Conservation (phyloP, 2,888 invertebrate genomes). For the Tenthredo distinguenda region DNA sequence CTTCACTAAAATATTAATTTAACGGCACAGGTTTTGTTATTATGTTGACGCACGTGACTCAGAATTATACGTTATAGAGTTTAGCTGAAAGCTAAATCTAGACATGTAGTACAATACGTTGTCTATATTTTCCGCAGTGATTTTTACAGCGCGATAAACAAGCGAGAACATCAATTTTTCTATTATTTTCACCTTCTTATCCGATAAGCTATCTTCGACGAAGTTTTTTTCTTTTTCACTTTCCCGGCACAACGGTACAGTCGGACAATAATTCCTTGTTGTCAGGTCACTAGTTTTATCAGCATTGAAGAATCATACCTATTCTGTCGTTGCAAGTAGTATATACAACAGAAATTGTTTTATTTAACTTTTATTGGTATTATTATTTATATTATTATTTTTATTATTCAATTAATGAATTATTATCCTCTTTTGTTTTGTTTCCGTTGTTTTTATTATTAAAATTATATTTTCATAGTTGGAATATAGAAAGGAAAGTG, state of each 20-base stretch:
- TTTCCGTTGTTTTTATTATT: not conserved
- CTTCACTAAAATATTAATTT: constrained; percentile 29
- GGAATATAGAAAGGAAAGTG: not conserved
- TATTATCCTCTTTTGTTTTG: not conserved
- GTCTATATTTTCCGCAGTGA: not conserved
- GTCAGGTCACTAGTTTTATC: constrained; percentile 2
- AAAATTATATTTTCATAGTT: not conserved
- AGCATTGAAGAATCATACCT: not conserved
- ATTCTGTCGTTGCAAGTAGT: not conserved
- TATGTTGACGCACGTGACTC: constrained; percentile 3
- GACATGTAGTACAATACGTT: not conserved
- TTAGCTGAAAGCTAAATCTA: not conserved
- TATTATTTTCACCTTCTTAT: not conserved
- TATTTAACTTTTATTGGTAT: not conserved
- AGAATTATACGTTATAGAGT: not conserved
- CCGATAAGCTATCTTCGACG: not conserved
- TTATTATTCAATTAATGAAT: not conserved
- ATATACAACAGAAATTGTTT: not conserved
- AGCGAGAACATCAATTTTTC: not conserved
- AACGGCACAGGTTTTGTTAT: constrained; percentile 18
- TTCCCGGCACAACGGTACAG: not conserved
- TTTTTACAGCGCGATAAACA: not conserved
- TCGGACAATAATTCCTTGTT: not conserved
- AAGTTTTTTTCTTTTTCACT: not conserved
- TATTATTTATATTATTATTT: not conserved